phyloP scores from a whole-genome alignment of 2,888 invertebrate species.

The Eledone cirrhosa region DNA sequence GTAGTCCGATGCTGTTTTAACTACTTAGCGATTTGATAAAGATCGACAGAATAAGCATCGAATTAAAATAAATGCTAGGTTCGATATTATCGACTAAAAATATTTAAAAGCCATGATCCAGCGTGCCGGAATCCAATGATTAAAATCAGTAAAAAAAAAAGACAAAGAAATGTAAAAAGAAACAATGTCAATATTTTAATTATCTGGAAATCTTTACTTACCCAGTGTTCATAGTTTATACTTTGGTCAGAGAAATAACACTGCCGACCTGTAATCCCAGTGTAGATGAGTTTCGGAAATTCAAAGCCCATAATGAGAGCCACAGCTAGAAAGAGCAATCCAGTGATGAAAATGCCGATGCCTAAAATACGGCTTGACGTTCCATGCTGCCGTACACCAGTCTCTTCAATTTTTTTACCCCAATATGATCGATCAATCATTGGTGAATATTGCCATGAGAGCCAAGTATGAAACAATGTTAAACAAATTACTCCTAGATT shows the following conservation, averaged over 20 bases:
- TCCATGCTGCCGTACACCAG: slow-evolving; percentile 34
- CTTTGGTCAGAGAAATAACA: slow-evolving; percentile 46
- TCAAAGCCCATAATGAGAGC: slow-evolving; percentile 55
- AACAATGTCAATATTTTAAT: neutral
- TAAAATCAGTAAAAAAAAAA: too few relatives aligned
- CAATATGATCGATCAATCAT: slow-evolving; percentile 30
- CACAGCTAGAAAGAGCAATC: slow-evolving; percentile 46
- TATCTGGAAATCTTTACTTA: slow-evolving; percentile 36
- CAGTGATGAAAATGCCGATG: slow-evolving; percentile 49
- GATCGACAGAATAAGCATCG: too few relatives aligned
- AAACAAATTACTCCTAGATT: too few relatives aligned
- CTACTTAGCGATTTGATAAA: too few relatives aligned
- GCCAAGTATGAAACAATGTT: too few relatives aligned
- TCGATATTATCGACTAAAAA: too few relatives aligned
- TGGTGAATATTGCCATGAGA: neutral
- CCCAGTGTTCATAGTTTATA: slow-evolving; percentile 47
- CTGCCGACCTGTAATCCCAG: slow-evolving; percentile 43
- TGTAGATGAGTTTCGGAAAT: slow-evolving; percentile 51
- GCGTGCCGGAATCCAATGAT: too few relatives aligned
- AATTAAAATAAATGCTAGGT: too few relatives aligned
- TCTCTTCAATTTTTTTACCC: slow-evolving; percentile 31
- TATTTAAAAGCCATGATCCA: too few relatives aligned
- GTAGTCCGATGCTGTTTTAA: too few relatives aligned
- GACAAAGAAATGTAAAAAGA: neutral
- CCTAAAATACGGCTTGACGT: slow-evolving; percentile 46